These are phyloP conservation scores for Phallusia fumigata DNA, from an alignment of 23 tunicate genomes.

Conservation along the genomic window DNA sequence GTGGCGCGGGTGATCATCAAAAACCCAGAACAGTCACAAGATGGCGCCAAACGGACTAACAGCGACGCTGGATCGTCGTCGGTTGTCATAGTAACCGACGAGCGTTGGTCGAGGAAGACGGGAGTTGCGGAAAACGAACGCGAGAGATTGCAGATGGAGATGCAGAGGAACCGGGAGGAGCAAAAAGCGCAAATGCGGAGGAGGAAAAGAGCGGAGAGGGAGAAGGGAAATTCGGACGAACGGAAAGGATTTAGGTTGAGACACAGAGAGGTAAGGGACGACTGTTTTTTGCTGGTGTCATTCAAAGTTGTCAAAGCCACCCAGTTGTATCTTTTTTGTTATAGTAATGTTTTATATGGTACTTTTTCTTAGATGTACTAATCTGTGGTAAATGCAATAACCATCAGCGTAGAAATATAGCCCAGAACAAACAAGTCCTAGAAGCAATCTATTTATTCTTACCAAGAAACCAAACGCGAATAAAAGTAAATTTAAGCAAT, in stretches of 20 bases:
- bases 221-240: slow-evolving; percentile 22
- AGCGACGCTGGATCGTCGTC: slow-evolving; percentile 45
- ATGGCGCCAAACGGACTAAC: slow-evolving; percentile 9
- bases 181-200: slow-evolving; percentile 12
- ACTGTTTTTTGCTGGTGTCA: not conserved
- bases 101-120: slow-evolving; percentile 33
- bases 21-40: slow-evolving; percentile 38
- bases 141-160: slow-evolving; percentile 41
- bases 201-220: not conserved
- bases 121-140: slow-evolving; percentile 62
- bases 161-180: slow-evolving; percentile 25
- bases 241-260: slow-evolving; percentile 5
- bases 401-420: too few relatives aligned
- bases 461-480: too few relatives aligned
- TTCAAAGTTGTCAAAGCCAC: too few relatives aligned
- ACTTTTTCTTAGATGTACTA: too few relatives aligned
- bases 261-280: not conserved
- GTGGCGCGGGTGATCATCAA: slow-evolving; percentile 89
- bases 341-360: too few relatives aligned
- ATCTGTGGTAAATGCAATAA: too few relatives aligned
- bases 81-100: slow-evolving; percentile 55
- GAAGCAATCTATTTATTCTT: too few relatives aligned
- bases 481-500: too few relatives aligned
- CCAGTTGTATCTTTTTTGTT: too few relatives aligned
- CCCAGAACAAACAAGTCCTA: too few relatives aligned